Conservation (phyloP, 1,140 invertebrate genomes). For the Euura saliciscinereae region DNA sequence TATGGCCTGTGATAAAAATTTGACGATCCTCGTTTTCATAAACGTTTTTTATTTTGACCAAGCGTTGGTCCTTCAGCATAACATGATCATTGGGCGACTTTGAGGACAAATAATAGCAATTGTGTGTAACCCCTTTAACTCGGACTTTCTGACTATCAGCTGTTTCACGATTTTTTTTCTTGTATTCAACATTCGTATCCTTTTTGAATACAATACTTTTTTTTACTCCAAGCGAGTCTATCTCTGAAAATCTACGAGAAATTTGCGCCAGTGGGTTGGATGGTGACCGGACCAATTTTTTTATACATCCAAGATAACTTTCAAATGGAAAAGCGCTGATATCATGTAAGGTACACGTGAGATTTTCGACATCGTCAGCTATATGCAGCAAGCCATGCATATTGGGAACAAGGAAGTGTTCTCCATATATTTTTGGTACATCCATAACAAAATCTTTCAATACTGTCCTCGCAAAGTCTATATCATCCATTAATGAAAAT, state of each 20-base stretch:
- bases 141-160: not conserved
- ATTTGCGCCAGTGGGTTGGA: not conserved
- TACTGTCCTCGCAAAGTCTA: not conserved
- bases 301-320: slow-evolving; percentile 14
- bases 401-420: slow-evolving; percentile 13
- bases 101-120: no score
- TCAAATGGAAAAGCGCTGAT: slow-evolving; percentile 20
- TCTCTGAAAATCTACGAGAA: not conserved
- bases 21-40: no score
- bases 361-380: slow-evolving; percentile 11
- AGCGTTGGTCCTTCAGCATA: no score
- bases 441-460: not conserved
- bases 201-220: not conserved
- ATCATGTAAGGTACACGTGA: not conserved
- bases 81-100: no score
- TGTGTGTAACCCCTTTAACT: no score
- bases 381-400: slow-evolving; percentile 16
- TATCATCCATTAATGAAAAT: not conserved
- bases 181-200: not conserved
- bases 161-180: not conserved
- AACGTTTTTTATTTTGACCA: no score
- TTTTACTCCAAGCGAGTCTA: not conserved
- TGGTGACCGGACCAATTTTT: slow-evolving; percentile 9
- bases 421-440: slow-evolving; percentile 8
- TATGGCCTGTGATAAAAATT: not conserved